A percentile compares a stretch with the other conserved stretches of the same genome.
Conservation (phyloP, 2,888 invertebrate genomes). For the Pollenia griseotomentosa region DNA sequence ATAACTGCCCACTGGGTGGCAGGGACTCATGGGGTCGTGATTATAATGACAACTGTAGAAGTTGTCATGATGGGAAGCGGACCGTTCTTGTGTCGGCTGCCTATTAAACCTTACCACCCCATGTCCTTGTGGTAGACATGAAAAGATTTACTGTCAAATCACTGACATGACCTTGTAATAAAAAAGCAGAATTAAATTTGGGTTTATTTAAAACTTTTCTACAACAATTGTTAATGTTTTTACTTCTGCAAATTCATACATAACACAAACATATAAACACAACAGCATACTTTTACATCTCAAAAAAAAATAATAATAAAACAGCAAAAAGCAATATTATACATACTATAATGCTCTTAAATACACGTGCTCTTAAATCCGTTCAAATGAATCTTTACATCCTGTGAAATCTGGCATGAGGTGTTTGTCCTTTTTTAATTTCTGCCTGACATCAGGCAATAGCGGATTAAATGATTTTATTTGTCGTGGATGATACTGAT, state of each 20-base stretch:
- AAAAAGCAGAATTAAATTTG: no score
- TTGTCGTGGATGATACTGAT: conserved; percentile 31
- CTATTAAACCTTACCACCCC: no score
- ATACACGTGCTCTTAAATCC: conserved; percentile 43
- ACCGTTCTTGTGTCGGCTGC: no score
- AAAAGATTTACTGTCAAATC: no score
- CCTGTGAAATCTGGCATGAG: conserved; percentile 42
- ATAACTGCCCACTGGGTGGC: no score
- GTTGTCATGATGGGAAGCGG: no score
- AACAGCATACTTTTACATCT: background rate
- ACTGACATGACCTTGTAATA: no score
- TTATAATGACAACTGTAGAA: no score
- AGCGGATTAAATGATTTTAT: conserved; percentile 64
- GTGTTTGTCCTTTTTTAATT: conserved; percentile 60
- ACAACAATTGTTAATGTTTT: background rate
- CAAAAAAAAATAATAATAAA: background rate
- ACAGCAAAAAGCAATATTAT: background rate
- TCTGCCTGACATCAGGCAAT: conserved; percentile 64
- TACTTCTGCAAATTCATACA: background rate
- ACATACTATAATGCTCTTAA: conserved; percentile 33
- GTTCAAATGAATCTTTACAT: conserved; percentile 42
- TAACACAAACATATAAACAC: no score
- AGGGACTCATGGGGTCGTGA: no score
- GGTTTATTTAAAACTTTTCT: no score
- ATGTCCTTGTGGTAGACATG: no score